A percentile compares a stretch with the other conserved stretches of the same genome.
Evolutionary conservation across 2,888 invertebrate genomes (phyloP).

Genomic region (Heterodera filipjevi): DNA sequence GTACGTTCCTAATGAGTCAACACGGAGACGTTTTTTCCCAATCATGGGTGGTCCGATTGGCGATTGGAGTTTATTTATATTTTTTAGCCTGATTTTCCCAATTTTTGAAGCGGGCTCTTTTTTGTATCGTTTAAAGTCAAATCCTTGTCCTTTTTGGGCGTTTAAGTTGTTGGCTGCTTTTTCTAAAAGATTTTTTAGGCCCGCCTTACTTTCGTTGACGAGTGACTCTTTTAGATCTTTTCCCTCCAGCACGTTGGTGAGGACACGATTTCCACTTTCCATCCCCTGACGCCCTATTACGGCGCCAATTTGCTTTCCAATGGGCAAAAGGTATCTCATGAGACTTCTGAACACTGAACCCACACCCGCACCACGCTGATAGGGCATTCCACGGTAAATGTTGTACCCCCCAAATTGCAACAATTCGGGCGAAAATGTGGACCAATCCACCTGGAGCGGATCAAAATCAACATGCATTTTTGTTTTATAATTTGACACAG

Average conservation of each 20-base stretch:
- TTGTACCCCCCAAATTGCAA: conserved; percentile 16
- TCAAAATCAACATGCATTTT: conserved; percentile 28
- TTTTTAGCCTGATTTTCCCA: too few relatives aligned
- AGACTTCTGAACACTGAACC: conserved; percentile 16
- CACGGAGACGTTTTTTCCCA: background rate
- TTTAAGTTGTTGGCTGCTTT: too few relatives aligned
- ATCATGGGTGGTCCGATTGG: too few relatives aligned
- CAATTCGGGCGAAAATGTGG: too few relatives aligned
- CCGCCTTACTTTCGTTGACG: too few relatives aligned
- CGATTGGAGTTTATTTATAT: too few relatives aligned
- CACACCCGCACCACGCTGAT: conserved; percentile 6
- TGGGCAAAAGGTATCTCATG: background rate
- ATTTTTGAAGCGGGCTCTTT: too few relatives aligned
- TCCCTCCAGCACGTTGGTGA: too few relatives aligned
- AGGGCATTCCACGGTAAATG: conserved; percentile 2
- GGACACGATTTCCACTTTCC: conserved; percentile 4
- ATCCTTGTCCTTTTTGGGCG: too few relatives aligned
- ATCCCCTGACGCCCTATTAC: conserved; percentile 1
- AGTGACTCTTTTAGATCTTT: too few relatives aligned
- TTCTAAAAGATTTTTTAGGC: too few relatives aligned
- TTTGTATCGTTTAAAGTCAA: too few relatives aligned
- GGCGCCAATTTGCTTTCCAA: conserved; percentile 11
- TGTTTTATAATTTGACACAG: background rate
- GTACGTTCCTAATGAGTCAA: background rate
- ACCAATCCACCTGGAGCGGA: conserved; percentile 22